Base-by-base conservation (phyloP, 2,888 invertebrate genomes). In the Gryllus longicercus region DNA sequence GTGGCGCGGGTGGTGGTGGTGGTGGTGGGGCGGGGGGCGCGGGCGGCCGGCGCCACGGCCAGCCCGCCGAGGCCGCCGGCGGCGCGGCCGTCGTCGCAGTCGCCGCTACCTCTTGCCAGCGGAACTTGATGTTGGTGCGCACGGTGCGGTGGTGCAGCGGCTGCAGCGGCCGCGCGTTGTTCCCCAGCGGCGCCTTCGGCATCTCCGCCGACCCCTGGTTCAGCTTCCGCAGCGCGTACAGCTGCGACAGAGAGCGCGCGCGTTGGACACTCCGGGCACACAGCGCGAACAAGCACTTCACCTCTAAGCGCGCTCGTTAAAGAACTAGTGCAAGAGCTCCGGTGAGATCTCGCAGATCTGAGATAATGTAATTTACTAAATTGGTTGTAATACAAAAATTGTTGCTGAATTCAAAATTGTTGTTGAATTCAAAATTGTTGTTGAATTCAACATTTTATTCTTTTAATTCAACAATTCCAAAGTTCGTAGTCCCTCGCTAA, bases 121-220 rank as follows among this genome's bases (percentile, higher is more conserved):
- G 93, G 89, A 98, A 97, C 90, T 98, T 97, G 88, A 99, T 98
- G 88, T 99, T 99, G 84, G 98, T 98, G 86, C 98, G 91, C 86
- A 98, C 93, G 81, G 97, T 96, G 86, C 98, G 92, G 87, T 97
- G 95, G 88, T 98, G 95, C 80, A 98, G 90, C 51, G 93, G 93
- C 89, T 97, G 96, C 80, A 95, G 91, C n/a, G 98, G 98, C 83
- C 98, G 91, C 83, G 95, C 96, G 89, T 98, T 98, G 90, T 96
- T 96, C 82, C 96, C 96, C 87, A 98, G 90, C 25, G 96, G 96
- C 50, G 96, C 96, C 88, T 96, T 96, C 49, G 96, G 96, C 79
- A 93, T 92, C 85, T 91, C 91, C 86, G 92, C 92, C 50, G 96
- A 93, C 79, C 97, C 97, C 88, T 96, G 96, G 94, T 95, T 95